phyloP scores from a whole-genome alignment of 2,797 vertebrate genomes.

The Sebastes hopkinsi region DNA sequence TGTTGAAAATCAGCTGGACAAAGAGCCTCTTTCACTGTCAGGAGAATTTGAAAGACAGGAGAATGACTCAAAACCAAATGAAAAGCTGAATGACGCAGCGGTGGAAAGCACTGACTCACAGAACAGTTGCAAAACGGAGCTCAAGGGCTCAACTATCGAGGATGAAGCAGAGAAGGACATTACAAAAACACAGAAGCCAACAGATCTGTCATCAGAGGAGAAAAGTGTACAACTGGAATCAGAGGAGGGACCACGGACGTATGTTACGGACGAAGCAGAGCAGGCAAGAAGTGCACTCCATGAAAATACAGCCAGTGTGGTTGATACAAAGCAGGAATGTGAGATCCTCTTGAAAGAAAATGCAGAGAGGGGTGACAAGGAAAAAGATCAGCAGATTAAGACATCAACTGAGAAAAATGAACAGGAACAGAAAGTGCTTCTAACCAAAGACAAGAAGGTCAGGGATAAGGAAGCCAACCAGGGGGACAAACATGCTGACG shows the following conservation, averaged over 20 bases:
- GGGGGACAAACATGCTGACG: not conserved
- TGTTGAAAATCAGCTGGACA: slow-evolving; percentile 61
- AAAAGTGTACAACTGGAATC: slow-evolving; percentile 9
- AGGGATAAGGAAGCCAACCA: not conserved
- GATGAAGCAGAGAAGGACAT: slow-evolving; percentile 11
- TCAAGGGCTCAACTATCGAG: not conserved
- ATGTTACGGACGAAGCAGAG: slow-evolving; percentile 8
- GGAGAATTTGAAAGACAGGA: slow-evolving; percentile 21
- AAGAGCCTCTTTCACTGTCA: slow-evolving; percentile 59
- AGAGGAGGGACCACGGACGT: not conserved
- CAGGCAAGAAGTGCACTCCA: not conserved
- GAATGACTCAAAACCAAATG: slow-evolving; percentile 45
- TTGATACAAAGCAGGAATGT: slow-evolving; percentile 1
- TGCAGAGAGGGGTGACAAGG: not conserved
- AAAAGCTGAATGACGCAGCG: slow-evolving; percentile 34
- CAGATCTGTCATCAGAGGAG: slow-evolving; percentile 24
- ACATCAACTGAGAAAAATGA: not conserved
- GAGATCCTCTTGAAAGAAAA: slow-evolving; percentile 16
- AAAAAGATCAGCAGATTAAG: slow-evolving; percentile 9
- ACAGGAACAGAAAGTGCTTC: slow-evolving; percentile 5
- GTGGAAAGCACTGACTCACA: slow-evolving; percentile 41
- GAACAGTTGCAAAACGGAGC: slow-evolving; percentile 28
- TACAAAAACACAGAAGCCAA: slow-evolving; percentile 25
- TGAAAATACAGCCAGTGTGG: slow-evolving; percentile 2
- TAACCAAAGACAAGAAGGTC: not conserved